These are phyloP conservation scores for Notechis scutatus DNA, from an alignment of 2,113 vertebrate genomes.

Conservation along the genomic window DNA sequence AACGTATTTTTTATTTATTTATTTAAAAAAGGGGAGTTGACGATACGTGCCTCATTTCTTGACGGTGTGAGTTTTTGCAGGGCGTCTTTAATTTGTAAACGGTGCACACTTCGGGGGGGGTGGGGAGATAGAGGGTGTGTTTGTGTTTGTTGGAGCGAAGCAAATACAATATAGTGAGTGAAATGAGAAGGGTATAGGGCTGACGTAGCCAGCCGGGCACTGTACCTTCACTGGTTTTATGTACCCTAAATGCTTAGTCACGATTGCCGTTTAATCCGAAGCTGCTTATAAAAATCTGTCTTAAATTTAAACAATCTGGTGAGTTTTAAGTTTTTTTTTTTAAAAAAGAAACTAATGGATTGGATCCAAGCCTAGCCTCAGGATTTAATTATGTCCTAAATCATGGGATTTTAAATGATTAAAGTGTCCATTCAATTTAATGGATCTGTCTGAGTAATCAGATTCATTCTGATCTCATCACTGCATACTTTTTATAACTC, in stretches of 20 bases:
- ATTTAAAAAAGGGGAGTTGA: background rate
- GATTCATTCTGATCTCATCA: background rate
- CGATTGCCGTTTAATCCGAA: background rate
- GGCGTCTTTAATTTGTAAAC: background rate
- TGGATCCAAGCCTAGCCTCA: background rate
- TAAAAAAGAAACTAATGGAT: background rate
- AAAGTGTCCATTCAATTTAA: background rate
- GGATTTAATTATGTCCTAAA: background rate
- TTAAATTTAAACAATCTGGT: background rate
- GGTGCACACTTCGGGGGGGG: background rate
- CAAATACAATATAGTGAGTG: background rate
- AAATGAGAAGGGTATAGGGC: background rate
- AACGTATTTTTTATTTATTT: background rate
- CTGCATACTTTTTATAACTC: background rate
- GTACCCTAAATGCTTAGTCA: background rate
- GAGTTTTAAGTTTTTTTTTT: background rate
- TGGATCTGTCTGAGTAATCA: background rate
- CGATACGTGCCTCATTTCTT: background rate
- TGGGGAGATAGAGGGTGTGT: too few species aligned
- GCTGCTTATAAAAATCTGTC: background rate
- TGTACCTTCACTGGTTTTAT: background rate
- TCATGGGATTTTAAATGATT: background rate
- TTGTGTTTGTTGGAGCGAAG: background rate
- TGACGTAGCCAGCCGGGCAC: background rate
- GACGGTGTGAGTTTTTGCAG: background rate